Evolutionary conservation across 2,888 invertebrate genomes (phyloP).

Genomic region (Anticlea derivata): DNA sequence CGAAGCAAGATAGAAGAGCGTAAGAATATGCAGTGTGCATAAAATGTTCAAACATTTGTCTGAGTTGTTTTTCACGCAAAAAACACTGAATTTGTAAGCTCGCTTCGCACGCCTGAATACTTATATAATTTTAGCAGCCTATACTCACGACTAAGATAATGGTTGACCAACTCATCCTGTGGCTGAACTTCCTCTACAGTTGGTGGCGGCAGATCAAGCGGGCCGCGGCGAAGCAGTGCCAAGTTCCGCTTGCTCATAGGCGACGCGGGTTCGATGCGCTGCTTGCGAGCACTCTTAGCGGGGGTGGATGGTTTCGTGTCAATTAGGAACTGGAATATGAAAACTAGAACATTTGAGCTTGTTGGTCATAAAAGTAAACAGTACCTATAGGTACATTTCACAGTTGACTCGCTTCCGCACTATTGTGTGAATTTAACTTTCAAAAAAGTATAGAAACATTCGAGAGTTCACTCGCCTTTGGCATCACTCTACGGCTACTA

Average conservation of each 20-base stretch:
- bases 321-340: conserved; percentile 60
- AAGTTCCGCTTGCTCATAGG: conserved; percentile 81
- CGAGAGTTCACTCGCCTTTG: not conserved
- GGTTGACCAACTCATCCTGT: conserved; percentile 67
- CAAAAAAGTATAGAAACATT: not conserved
- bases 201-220: conserved; percentile 58
- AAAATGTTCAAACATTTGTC: no score
- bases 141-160: conserved; percentile 70
- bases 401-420: no score
- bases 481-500: not conserved
- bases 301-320: conserved; percentile 58
- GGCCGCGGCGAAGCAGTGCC: conserved; percentile 73
- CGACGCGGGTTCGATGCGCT: conserved; percentile 57
- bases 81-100: no score
- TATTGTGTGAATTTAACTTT: no score
- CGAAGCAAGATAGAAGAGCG: no score
- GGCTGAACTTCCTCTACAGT: conserved; percentile 34
- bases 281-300: conserved; percentile 51
- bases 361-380: no score
- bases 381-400: no score
- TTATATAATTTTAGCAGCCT: not conserved
- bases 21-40: no score
- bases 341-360: no score
- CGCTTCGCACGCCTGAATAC: not conserved
- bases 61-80: no score